Evolutionary conservation across 1,140 invertebrate genomes (phyloP), one percentile per base, ranked within the genome.

Genomic region (Megathymus violae): DNA sequence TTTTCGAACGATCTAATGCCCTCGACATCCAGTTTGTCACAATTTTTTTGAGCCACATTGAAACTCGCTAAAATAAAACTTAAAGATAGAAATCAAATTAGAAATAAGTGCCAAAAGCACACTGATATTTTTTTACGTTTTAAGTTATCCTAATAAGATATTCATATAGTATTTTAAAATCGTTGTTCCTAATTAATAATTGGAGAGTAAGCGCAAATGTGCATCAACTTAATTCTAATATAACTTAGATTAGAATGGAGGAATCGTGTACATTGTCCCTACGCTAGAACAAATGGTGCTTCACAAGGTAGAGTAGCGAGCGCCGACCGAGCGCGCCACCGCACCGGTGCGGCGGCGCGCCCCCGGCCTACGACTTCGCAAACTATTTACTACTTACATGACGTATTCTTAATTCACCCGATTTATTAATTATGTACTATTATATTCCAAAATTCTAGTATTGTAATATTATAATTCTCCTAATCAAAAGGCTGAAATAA

Each of bases 251-350:
- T 86, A 83, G 80, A 87, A 80, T 81, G 71, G 78, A 79, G 64
- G 73, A 85, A 86, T 74, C 74, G 78, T 90, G 88, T 90, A 90
- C 88, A 90, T 90, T 88, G 78, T 85, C 86, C 88, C 83, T 90
- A 90, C 83, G 86, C 88, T 90, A 89, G 85, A 90, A 90, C 86
- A 88, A 87, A 90, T 90, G 88, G 88, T 90, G 88, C 88, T 89
- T 89, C 86, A 88, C 83, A 78, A 82, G 73, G 88, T 90, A 89
- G 88, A 81, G 71, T 77, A 76, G 80, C 76, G 69, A 66, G 66
- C 72, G 77, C 48, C 67, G 62, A 52, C 48, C 34, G 3, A 9
- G 9, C 27, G 27, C 27, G 4, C 22, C 22, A 6, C 22, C 3
- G 22, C 22, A 3, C 22, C 27, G 27, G 7, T 7, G 4, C 1